Percentiles rank a stretch among this genome's conserved stretches.
Conservation (phyloP, 2,797 vertebrate genomes). For the Pipistrellus nathusii region DNA sequence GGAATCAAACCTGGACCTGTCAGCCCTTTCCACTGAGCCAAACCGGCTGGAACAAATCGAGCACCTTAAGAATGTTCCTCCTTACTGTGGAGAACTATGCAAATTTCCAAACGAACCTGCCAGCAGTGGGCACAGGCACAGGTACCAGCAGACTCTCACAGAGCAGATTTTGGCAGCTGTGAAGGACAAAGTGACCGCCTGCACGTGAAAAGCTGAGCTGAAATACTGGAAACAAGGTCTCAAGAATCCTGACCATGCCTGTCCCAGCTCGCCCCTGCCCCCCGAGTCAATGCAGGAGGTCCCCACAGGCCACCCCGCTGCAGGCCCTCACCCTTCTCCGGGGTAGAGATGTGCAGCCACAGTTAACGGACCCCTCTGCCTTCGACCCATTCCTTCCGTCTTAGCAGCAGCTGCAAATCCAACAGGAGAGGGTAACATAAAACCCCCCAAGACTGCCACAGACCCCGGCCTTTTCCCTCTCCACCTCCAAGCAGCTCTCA, state of each 20-base stretch:
- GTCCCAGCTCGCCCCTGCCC: too few relatives aligned
- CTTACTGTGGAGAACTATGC: neutral
- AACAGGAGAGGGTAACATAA: neutral
- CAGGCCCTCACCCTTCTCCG: too few relatives aligned
- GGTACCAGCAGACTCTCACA: neutral
- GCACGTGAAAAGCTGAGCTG: neutral
- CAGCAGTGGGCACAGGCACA: neutral
- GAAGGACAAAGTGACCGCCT: neutral
- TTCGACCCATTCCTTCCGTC: neutral
- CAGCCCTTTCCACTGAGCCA: too few relatives aligned
- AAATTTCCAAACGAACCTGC: neutral
- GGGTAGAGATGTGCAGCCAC: neutral
- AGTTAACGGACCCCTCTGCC: neutral
- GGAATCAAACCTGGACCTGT: too few relatives aligned
- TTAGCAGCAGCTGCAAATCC: constrained; percentile 25
- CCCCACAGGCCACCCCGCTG: neutral
- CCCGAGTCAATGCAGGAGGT: too few relatives aligned
- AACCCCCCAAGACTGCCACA: neutral
- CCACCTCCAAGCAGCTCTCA: constrained; percentile 74
- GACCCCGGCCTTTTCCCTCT: constrained; percentile 69
- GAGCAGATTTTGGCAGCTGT: neutral
- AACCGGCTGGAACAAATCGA: neutral
- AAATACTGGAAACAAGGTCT: neutral
- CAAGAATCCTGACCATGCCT: neutral
- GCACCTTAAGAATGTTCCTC: neutral